Base-by-base conservation (phyloP, 1,140 invertebrate genomes). In the Polypedilum vanderplanki region DNA sequence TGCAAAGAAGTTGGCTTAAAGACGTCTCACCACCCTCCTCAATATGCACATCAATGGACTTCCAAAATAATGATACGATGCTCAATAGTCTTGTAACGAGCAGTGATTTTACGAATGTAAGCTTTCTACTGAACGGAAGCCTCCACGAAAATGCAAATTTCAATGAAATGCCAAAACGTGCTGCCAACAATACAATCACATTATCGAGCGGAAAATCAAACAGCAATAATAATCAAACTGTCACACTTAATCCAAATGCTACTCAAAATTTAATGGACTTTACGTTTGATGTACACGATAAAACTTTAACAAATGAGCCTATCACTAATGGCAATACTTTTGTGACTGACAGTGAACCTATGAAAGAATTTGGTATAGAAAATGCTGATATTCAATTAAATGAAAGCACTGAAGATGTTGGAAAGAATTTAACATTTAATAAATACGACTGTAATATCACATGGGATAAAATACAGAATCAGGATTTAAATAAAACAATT, bases 51-150 rank as follows among this genome's bases (percentile, higher is more conserved):
- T 77, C 77, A 64, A 78, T 78, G 73, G 80, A 80, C 40, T 70
- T 70, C 65, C 65, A 70, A 12, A 18, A 70, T 22, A 70, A 70
- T 70, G 65, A 70, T 18, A 76, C 77, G 5, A 82, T 82, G 81
- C 81, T 80, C 75, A 82, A 78, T 70, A 82, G 81, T 1, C 75
- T 82, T 0, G 81, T 82, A n/a, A 82, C 78, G n/a, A 82, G 81
- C 10, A 80, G 80, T 4, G 81, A 82, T 75, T 82, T 82, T 24
- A 80, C 79, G 8, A 81, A 82, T 76, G 76, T 82, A 20, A 81
- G 80, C 70, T 82, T 82, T 70, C 77, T 82, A 4, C 7, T 73
- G 15, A 64, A 24, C 15, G 40, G 41, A 18, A 24, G n/a, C 24
- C 18, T 33, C 4, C 20, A 46, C 5, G 74, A 24, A 10, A 40